Conservation (phyloP, 2,888 invertebrate species). For the Ptychoptera albimana region DNA sequence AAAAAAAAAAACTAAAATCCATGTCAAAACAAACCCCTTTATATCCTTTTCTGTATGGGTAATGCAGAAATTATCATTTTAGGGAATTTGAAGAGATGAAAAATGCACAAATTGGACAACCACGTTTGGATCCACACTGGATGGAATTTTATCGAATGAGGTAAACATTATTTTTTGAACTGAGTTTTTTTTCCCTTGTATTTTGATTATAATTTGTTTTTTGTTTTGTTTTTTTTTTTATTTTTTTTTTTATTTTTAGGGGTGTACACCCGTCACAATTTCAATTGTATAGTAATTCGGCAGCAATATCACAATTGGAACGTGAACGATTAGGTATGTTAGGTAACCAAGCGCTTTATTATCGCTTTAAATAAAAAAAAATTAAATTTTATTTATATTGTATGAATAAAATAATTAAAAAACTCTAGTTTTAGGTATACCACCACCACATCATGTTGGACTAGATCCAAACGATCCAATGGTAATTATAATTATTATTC, state of each 20-base stretch:
- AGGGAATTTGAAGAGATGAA: constrained; percentile 65
- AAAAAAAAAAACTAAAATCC: too few relatives aligned
- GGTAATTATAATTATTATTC: constrained; percentile 33
- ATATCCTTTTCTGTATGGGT: constrained; percentile 21
- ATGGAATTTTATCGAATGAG: constrained; percentile 71
- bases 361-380: too few relatives aligned
- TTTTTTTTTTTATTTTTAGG: constrained; percentile 19
- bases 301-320: constrained; percentile 67
- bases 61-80: constrained; percentile 52
- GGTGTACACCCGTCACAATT: constrained; percentile 47
- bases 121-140: constrained; percentile 65
- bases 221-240: neutral
- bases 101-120: constrained; percentile 44
- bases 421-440: constrained; percentile 37
- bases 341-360: too few relatives aligned
- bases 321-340: constrained; percentile 51
- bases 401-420: too few relatives aligned
- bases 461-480: constrained; percentile 76
- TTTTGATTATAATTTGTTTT: constrained; percentile 1
- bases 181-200: neutral
- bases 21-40: too few relatives aligned
- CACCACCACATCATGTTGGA: constrained; percentile 39
- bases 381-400: too few relatives aligned
- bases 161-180: constrained; percentile 27
- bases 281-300: constrained; percentile 54